Evolutionary conservation across 2,888 invertebrate species (phyloP).

Genomic region (Polydrusus pterygomalis): DNA sequence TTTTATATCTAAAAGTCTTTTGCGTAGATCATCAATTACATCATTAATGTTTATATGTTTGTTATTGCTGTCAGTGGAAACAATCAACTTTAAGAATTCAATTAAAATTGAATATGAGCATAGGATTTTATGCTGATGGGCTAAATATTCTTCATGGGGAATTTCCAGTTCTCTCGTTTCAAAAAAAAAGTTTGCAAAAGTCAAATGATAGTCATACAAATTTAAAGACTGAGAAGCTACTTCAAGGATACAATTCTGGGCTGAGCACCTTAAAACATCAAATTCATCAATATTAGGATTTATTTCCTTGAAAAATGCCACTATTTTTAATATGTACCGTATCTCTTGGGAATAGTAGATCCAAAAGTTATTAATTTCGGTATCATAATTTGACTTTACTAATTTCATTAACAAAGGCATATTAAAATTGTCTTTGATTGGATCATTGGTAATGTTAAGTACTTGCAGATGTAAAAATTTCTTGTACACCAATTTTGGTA

Average conservation of each 20-base stretch:
- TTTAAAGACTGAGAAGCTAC: slow-evolving; percentile 61
- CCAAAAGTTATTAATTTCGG: slow-evolving; percentile 63
- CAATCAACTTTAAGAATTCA: slow-evolving; percentile 53
- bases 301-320: slow-evolving; percentile 62
- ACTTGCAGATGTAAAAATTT: slow-evolving; percentile 63
- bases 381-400: slow-evolving; percentile 53
- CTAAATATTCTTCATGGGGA: slow-evolving; percentile 41
- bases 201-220: slow-evolving; percentile 58
- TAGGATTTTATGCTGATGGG: slow-evolving; percentile 33
- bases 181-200: slow-evolving; percentile 30
- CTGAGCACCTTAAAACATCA: slow-evolving; percentile 57
- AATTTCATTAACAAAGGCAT: slow-evolving; percentile 55
- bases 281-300: slow-evolving; percentile 39
- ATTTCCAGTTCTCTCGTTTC: neutral
- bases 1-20: slow-evolving; percentile 55
- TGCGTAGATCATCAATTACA: slow-evolving; percentile 51
- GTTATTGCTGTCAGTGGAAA: slow-evolving; percentile 39
- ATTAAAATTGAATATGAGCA: slow-evolving; percentile 55
- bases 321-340: slow-evolving; percentile 60
- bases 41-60: slow-evolving; percentile 41
- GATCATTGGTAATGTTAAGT: slow-evolving; percentile 64
- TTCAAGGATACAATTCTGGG: slow-evolving; percentile 60
- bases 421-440: slow-evolving; percentile 52
- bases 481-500: slow-evolving; percentile 58
- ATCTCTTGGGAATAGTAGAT: slow-evolving; percentile 63